Evolutionary conservation across 2,113 vertebrate species (phyloP).

Genomic region (Terrapene triunguis): DNA sequence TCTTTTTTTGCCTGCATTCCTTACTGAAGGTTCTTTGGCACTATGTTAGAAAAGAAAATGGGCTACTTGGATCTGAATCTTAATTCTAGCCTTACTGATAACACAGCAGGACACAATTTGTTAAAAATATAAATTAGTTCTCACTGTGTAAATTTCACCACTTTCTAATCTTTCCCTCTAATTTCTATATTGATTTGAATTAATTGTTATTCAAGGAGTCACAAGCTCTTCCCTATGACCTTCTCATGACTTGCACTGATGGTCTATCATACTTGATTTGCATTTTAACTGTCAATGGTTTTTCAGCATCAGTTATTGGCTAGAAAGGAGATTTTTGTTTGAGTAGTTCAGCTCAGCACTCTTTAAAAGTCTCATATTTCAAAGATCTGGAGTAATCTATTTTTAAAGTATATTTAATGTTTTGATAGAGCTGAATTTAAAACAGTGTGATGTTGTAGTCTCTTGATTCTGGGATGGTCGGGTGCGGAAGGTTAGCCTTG

Average conservation of each 20-base stretch:
- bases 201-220: slow-evolving; percentile 67
- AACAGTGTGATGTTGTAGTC: neutral
- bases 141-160: slow-evolving; percentile 63
- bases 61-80: slow-evolving; percentile 16
- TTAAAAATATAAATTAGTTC: slow-evolving; percentile 51
- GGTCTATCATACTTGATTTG: slow-evolving; percentile 49
- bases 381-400: neutral
- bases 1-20: neutral
- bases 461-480: neutral
- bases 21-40: neutral
- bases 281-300: slow-evolving; percentile 32
- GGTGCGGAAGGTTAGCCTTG: too few relatives aligned
- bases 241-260: slow-evolving; percentile 56
- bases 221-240: slow-evolving; percentile 32
- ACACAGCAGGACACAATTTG: slow-evolving; percentile 30
- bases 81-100: slow-evolving; percentile 45
- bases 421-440: neutral
- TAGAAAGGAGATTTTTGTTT: slow-evolving; percentile 14
- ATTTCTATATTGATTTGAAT: slow-evolving; percentile 69
- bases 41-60: neutral
- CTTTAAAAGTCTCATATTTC: neutral
- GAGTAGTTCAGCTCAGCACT: neutral
- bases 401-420: neutral
- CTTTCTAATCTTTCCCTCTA: slow-evolving; percentile 60
- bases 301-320: slow-evolving; percentile 33